phyloP scores from a whole-genome alignment of 2,113 vertebrate genomes.

The Ellobius talpinus region DNA sequence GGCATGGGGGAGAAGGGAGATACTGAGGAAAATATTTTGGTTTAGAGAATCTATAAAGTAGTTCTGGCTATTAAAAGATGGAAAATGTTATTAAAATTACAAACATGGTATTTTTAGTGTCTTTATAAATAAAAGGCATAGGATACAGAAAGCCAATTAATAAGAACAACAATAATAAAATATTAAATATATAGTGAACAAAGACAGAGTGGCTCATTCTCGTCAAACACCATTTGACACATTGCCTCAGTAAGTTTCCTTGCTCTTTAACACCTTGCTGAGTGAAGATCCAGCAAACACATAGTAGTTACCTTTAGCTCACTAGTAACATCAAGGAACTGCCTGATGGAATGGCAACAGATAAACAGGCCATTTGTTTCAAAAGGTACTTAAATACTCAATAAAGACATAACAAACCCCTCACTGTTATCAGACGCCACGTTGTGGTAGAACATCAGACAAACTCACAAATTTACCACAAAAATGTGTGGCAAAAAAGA shows the following conservation, averaged over 20 bases:
- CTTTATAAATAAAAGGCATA: constrained; percentile 90
- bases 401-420: constrained; percentile 90
- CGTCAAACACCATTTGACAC: constrained; percentile 79
- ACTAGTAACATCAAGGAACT: constrained; percentile 80
- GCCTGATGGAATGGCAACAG: constrained; percentile 89
- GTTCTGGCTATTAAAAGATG: constrained; percentile 85
- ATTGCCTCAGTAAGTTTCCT: constrained; percentile 77
- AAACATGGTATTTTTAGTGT: constrained; percentile 81
- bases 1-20: constrained; percentile 57
- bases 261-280: constrained; percentile 66
- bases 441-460: constrained; percentile 92
- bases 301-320: constrained; percentile 84
- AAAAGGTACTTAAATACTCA: constrained; percentile 89
- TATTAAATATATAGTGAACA: constrained; percentile 88
- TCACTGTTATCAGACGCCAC: constrained; percentile 91
- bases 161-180: constrained; percentile 85
- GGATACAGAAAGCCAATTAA: constrained; percentile 87
- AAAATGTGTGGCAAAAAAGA: constrained; percentile 92
- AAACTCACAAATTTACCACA: constrained; percentile 91
- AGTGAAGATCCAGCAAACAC: constrained; percentile 78
- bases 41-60: constrained; percentile 85
- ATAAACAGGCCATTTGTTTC: constrained; percentile 87
- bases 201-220: constrained; percentile 88
- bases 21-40: constrained; percentile 77
- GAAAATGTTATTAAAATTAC: constrained; percentile 85